Percentiles rank a stretch among this genome's conserved stretches.
These are phyloP conservation scores for Phalangium opilio DNA, from an alignment of 2,888 invertebrate species.

Conservation along the genomic window DNA sequence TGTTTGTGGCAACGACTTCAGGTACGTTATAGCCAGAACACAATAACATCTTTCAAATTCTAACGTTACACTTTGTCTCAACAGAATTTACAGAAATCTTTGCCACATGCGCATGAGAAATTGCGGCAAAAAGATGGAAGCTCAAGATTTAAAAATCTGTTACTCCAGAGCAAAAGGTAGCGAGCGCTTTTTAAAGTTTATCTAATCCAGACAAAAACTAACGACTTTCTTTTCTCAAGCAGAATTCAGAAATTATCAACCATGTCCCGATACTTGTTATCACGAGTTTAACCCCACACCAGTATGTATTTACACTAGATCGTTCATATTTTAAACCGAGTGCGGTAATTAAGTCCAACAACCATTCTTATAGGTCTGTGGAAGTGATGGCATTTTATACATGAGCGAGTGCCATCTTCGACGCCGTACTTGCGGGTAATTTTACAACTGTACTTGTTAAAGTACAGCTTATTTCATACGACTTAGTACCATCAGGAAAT, in stretches of 20 bases:
- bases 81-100: conserved; percentile 18
- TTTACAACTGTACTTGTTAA: no score
- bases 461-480: no score
- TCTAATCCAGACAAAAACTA: no score
- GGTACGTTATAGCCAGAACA: not conserved
- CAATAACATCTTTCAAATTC: not conserved
- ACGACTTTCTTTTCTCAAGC: no score
- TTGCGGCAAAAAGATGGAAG: conserved; percentile 9
- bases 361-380: conserved; percentile 12
- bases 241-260: no score
- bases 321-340: no score
- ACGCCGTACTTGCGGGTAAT: conserved; percentile 18
- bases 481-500: no score
- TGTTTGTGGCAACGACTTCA: conserved; percentile 15
- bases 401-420: conserved; percentile 20
- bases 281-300: no score
- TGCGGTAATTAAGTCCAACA: no score
- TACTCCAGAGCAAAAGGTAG: conserved; percentile 6
- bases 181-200: no score
- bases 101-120: conserved; percentile 19
- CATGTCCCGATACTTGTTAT: no score
- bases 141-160: conserved; percentile 6
- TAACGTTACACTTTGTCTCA: not conserved
- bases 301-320: no score
- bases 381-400: conserved; percentile 18